Base-by-base conservation (phyloP, 2,888 invertebrate species). In the Agapetus fuscipes region DNA sequence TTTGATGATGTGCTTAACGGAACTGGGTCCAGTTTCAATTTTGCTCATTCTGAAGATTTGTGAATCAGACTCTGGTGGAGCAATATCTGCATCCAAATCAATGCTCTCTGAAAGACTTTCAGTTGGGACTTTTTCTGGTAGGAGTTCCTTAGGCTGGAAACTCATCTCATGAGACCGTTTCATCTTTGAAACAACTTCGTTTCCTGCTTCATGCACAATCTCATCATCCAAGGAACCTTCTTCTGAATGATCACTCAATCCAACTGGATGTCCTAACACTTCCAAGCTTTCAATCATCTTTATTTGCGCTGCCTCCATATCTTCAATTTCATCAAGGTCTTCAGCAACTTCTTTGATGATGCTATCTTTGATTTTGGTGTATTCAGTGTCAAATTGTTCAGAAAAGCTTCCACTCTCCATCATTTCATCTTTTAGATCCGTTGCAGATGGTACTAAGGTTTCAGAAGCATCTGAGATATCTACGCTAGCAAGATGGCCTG, bases 391-490 rank as follows among this genome's bases (percentile, higher is more conserved):
- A 47, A 70, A 69, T 47, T 68, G 69, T 54, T 71, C 73, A 10
- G 73, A 71, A 31, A 75, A 72, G 17, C 73, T 74, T 46, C 71
- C 72, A 44, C 72, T 71, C 48, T 78, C 78, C 52, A 79, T 74
- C 45, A 83, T 71, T 51, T 83, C 83, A 51, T 80, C 79, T 55
- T 82, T 81, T 33, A 83, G 61, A 58, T 90, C 90, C 55, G 84
- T 80, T 6, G 85, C 83, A 2, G 95, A 93, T 10, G 93, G 89
- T 7, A 96, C 83, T 6, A 96, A 63, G 2, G 95, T 96, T 65
- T 94, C 94, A 1, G 93, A 93, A 16, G 84, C 73, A 60, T 95
- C 94, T 20, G 93, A 93, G 25, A 89, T 80, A 63, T 91, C 91
- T 47, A 90, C 78, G 55, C 90, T 90, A 1, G 84, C 89, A 40